Percentiles rank a stretch among this genome's conserved stretches.
phyloP scores from a whole-genome alignment of 2,888 invertebrate species.

The Patella depressa region DNA sequence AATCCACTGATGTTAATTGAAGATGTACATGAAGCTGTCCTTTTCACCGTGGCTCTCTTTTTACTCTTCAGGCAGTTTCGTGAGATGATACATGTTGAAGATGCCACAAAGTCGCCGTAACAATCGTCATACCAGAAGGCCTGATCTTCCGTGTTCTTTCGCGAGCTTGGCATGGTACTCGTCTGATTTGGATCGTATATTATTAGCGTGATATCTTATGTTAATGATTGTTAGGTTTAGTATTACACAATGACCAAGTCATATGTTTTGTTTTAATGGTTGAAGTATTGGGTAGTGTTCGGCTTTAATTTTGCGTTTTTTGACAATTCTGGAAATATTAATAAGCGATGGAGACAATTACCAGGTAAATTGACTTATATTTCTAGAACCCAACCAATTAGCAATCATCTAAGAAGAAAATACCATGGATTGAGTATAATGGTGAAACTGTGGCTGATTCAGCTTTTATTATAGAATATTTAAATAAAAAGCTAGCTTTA shows the following conservation, averaged over 20 bases:
- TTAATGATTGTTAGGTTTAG: too few species aligned
- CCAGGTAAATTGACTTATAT: too few species aligned
- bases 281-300: not conserved
- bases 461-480: constrained; percentile 58
- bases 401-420: constrained; percentile 49
- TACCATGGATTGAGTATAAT: constrained; percentile 62
- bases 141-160: not conserved
- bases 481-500: constrained; percentile 54
- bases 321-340: too few species aligned
- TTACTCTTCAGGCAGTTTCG: not conserved
- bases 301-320: too few species aligned
- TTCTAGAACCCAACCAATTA: constrained; percentile 22
- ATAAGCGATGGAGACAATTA: too few species aligned
- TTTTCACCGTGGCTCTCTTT: not conserved
- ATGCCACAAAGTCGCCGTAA: not conserved
- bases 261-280: too few species aligned
- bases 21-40: not conserved
- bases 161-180: not conserved
- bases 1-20: not conserved
- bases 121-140: constrained; percentile 3
- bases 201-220: not conserved
- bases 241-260: too few species aligned
- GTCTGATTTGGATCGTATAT: constrained; percentile 6
- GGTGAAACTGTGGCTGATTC: constrained; percentile 61
- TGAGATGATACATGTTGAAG: not conserved